Conservation (phyloP, 1,140 invertebrate species). For the Bicyclus anynana region DNA sequence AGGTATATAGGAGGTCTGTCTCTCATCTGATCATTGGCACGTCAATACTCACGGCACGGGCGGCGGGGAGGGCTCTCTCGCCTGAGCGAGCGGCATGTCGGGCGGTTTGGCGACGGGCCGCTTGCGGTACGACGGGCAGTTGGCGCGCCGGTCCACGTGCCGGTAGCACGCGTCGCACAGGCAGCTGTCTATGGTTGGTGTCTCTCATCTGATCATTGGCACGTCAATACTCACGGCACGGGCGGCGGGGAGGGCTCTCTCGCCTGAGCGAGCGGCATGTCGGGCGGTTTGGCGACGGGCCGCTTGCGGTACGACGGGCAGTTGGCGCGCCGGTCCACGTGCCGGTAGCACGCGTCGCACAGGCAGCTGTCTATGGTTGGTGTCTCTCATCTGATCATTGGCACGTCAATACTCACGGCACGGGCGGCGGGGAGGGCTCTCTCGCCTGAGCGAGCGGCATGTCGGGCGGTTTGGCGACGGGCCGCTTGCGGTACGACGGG, state of each 20-base stretch:
- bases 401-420: constrained; percentile 30
- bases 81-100: constrained; percentile 13
- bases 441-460: too few relatives aligned
- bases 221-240: too few relatives aligned
- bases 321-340: constrained; percentile 88
- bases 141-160: constrained; percentile 88
- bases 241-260: constrained; percentile 5
- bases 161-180: constrained; percentile 91
- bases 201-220: too few relatives aligned
- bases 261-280: constrained; percentile 10
- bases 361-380: constrained; percentile 85
- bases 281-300: constrained; percentile 48
- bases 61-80: constrained; percentile 2
- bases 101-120: constrained; percentile 52
- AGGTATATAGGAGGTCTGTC: too few relatives aligned
- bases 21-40: too few relatives aligned
- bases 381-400: too few relatives aligned
- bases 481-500: constrained; percentile 16
- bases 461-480: constrained; percentile 32
- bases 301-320: constrained; percentile 79
- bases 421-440: too few relatives aligned
- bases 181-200: constrained; percentile 84
- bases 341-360: constrained; percentile 90
- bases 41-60: too few relatives aligned
- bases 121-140: constrained; percentile 80